Percentiles rank a stretch among this genome's conserved stretches.
phyloP scores from a whole-genome alignment of 2,888 invertebrate genomes.

The Monochamus alternatus region DNA sequence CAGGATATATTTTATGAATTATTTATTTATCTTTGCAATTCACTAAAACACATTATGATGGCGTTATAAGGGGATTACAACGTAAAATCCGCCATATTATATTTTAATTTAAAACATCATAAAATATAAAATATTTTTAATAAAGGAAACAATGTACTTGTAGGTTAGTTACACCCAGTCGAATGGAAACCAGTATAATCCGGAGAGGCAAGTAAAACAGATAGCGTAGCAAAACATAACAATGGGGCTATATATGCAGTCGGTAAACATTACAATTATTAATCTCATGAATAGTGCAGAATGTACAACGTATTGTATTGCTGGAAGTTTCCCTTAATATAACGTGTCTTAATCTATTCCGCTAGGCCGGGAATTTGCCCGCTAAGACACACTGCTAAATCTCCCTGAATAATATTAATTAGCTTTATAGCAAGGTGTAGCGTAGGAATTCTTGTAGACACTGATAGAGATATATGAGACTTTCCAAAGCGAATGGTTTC shows the following conservation, averaged over 20 bases:
- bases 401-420: conserved; percentile 52
- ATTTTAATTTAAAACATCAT: not conserved
- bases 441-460: conserved; percentile 40
- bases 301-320: conserved; percentile 48
- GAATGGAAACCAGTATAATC: not conserved
- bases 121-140: not conserved
- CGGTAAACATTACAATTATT: conserved; percentile 48
- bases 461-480: conserved; percentile 45
- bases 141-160: not conserved
- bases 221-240: conserved; percentile 41
- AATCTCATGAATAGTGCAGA: conserved; percentile 46
- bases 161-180: not conserved
- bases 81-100: too few relatives aligned
- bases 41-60: too few relatives aligned
- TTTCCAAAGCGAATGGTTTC: conserved; percentile 10
- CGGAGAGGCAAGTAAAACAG: conserved; percentile 34
- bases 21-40: too few relatives aligned
- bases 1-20: too few relatives aligned
- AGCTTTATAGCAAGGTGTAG: conserved; percentile 46
- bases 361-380: conserved; percentile 49
- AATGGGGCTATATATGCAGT: conserved; percentile 45
- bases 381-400: conserved; percentile 49
- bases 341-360: conserved; percentile 53
- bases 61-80: too few relatives aligned
- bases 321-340: conserved; percentile 47